Conservation (phyloP, 2,797 vertebrate species). For the Sebastes glaucus region DNA sequence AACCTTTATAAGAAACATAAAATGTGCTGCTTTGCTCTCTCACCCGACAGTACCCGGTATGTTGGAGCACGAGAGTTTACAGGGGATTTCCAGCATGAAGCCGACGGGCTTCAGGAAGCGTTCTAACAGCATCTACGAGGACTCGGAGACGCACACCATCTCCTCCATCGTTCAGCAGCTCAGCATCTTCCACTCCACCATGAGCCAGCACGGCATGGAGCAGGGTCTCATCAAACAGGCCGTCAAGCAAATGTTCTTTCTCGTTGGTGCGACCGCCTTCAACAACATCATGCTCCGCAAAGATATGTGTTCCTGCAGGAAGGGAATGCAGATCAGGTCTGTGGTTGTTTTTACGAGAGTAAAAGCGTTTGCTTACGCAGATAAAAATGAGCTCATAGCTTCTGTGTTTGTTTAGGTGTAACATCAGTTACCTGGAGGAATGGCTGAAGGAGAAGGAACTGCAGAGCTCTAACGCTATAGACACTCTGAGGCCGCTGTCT, state of each 20-base stretch:
- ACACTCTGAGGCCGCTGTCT: slow-evolving; percentile 90
- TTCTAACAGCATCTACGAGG: slow-evolving; percentile 88
- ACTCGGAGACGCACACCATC: slow-evolving; percentile 88
- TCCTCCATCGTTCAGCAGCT: slow-evolving; percentile 88
- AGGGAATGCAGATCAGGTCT: slow-evolving; percentile 99
- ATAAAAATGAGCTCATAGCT: not conserved
- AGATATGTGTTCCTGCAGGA: slow-evolving; percentile 98
- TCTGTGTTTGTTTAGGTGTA: slow-evolving; percentile 84
- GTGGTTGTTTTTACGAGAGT: not conserved
- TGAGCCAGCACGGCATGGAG: slow-evolving; percentile 94
- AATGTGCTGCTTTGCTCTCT: not conserved
- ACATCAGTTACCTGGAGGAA: slow-evolving; percentile 98
- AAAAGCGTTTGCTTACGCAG: not conserved
- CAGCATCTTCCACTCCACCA: slow-evolving; percentile 87
- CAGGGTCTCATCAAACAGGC: slow-evolving; percentile 87
- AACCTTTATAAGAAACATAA: not conserved
- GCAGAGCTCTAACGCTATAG: slow-evolving; percentile 87
- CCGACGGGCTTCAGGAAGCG: slow-evolving; percentile 95
- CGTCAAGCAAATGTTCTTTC: slow-evolving; percentile 92
- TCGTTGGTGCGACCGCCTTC: slow-evolving; percentile 88
- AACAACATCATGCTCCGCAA: slow-evolving; percentile 97
- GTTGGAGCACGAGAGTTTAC: slow-evolving; percentile 96
- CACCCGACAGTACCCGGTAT: slow-evolving; percentile 89
- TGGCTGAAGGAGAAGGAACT: slow-evolving; percentile 97
- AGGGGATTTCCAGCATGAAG: slow-evolving; percentile 97